Base-by-base conservation (phyloP, 2,797 vertebrate species). In the Tapirus indicus region DNA sequence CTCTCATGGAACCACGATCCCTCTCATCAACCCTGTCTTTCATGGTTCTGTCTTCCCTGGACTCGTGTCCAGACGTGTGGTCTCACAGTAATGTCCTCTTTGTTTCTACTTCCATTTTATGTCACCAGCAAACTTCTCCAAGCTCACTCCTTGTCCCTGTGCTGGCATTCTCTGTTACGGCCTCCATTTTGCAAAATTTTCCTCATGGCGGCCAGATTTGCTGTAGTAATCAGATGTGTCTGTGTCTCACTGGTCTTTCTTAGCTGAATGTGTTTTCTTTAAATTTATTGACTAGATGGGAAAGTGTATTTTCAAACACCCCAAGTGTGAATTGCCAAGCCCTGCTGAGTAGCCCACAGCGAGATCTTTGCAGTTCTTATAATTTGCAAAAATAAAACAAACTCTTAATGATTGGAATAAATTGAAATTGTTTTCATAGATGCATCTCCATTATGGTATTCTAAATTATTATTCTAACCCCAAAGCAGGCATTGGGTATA, bases 261-360 rank as follows among this genome's bases (percentile, higher is more conserved):
- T 88, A 94, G 23, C 41, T 69, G 78, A 91, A 60, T 6, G 89
- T 47, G 47, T 93, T 97, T 96, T 68, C 77, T 95, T 35, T 41
- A 54, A 95, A 92, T 96, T 95, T 91, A 95, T 90, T 95, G 49
- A 92, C 88, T 84, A 52, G 95, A 7, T 82, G 68, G 44, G 88
- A 97, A 92, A 89, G 72, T 44, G 0, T 93, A 38, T 78, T 97
- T 66, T 64, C 44, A 89, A 98, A 96, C 94, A 91, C 32, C 32
- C 29, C 96, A 84, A 83, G 91, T 87, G 79, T 20, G 64, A 86
- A 38, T 13, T 58, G 56, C 32, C 49, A 83, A 96, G 11, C 20
- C 84, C 97, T 92, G 12, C n/a, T 38, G 91, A 96, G 91, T 44
- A 78, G 16, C 17, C n/a, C 6, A 80, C 0, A 91, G 60, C 29